phyloP scores from a whole-genome alignment of 2,797 vertebrate species.

The Acropternis orthonyx region DNA sequence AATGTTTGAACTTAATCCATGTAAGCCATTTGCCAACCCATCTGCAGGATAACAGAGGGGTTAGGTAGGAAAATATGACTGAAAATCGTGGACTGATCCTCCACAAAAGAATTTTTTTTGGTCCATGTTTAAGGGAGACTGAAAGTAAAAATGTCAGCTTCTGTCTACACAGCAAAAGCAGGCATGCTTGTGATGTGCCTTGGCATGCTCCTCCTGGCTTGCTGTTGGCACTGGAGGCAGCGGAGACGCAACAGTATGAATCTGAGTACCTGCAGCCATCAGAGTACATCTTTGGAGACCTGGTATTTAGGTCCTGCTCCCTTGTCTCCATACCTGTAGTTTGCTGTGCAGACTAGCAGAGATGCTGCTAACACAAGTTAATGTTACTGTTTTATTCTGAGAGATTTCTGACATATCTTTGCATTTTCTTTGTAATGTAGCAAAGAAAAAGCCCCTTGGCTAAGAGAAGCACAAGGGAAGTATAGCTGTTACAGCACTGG shows the following conservation, averaged over 20 bases:
- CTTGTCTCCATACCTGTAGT: neutral
- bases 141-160: neutral
- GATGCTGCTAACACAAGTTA: neutral
- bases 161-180: neutral
- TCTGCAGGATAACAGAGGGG: neutral
- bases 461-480: neutral
- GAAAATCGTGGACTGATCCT: neutral
- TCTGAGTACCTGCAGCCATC: neutral
- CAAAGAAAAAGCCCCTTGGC: neutral
- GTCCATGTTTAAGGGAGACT: neutral
- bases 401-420: neutral
- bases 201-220: neutral
- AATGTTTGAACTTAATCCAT: neutral
- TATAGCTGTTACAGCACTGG: neutral
- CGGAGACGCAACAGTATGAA: neutral
- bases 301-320: neutral
- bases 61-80: neutral
- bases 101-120: neutral
- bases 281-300: neutral
- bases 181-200: neutral
- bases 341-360: neutral
- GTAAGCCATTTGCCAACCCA: neutral
- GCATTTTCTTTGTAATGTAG: neutral
- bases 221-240: neutral
- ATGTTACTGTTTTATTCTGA: neutral